Percentiles rank a stretch among this genome's conserved stretches.
These are phyloP conservation scores for Nymphalis polychloros DNA, from an alignment of 2,888 invertebrate species.

Conservation along the genomic window DNA sequence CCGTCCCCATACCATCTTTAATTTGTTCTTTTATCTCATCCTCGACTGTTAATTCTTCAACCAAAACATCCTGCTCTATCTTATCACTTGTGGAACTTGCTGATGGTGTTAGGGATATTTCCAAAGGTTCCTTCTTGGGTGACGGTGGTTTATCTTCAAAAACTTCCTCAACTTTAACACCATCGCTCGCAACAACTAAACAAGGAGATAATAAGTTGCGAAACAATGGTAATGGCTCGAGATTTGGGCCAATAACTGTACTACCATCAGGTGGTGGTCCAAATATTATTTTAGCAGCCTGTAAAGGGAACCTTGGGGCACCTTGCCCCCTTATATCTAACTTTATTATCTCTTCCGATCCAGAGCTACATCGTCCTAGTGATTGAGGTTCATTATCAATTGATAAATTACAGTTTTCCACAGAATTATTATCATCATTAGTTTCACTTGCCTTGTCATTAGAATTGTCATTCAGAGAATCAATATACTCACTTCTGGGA, in stretches of 20 bases:
- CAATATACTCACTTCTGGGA: conserved; percentile 62
- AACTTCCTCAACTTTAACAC: conserved; percentile 41
- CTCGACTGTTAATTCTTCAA: conserved; percentile 43
- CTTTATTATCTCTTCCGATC: conserved; percentile 76
- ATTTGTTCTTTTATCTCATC: conserved; percentile 52
- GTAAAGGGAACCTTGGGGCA: conserved; percentile 61
- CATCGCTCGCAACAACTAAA: conserved; percentile 54
- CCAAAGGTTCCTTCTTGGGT: conserved; percentile 44
- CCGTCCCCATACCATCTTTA: conserved; percentile 49
- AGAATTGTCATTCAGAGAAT: conserved; percentile 68
- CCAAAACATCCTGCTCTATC: conserved; percentile 63
- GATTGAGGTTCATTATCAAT: conserved; percentile 45
- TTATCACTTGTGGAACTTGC: conserved; percentile 52
- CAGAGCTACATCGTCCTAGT: conserved; percentile 55
- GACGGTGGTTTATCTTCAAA: conserved; percentile 33
- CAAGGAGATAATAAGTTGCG: conserved; percentile 68
- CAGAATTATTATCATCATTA: conserved; percentile 42
- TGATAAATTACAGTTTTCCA: conserved; percentile 47
- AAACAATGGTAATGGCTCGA: conserved; percentile 63
- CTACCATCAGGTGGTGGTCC: conserved; percentile 72
- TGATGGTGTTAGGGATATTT: conserved; percentile 46
- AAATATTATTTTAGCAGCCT: conserved; percentile 70
- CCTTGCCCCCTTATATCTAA: conserved; percentile 75
- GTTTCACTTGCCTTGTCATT: conserved; percentile 42
- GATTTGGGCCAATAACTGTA: conserved; percentile 55